phyloP scores from a whole-genome alignment of 2,113 vertebrate genomes.

The Catharus minimus region DNA sequence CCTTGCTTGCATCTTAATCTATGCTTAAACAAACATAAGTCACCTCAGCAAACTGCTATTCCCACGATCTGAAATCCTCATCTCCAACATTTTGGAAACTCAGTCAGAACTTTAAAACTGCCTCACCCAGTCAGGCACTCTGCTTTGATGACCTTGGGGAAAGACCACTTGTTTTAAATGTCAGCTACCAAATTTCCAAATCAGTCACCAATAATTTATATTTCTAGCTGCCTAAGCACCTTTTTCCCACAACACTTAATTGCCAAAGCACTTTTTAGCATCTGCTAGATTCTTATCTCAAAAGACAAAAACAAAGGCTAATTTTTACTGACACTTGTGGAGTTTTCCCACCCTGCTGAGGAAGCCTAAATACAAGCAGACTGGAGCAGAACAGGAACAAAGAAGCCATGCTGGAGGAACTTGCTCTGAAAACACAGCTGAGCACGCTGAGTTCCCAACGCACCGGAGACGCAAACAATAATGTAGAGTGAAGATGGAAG shows the following conservation, averaged over 20 bases:
- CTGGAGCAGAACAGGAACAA: constrained; percentile 39
- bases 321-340: neutral
- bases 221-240: neutral
- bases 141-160: neutral
- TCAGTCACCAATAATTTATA: neutral
- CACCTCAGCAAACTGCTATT: neutral
- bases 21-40: neutral
- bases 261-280: neutral
- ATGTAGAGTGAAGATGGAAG: constrained; percentile 22
- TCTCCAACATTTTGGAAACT: neutral
- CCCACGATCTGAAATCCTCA: neutral
- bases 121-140: neutral
- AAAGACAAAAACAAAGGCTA: neutral
- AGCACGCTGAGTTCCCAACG: neutral
- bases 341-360: neutral
- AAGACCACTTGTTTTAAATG: neutral
- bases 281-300: neutral
- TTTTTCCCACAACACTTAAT: neutral
- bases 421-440: constrained; percentile 49
- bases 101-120: neutral
- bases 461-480: neutral
- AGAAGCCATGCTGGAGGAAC: neutral
- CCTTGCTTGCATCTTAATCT: neutral
- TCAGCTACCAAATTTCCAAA: neutral
- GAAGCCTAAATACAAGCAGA: constrained; percentile 26